Evolutionary conservation across 2,113 vertebrate genomes (phyloP).

Genomic region (Sus scrofa): DNA sequence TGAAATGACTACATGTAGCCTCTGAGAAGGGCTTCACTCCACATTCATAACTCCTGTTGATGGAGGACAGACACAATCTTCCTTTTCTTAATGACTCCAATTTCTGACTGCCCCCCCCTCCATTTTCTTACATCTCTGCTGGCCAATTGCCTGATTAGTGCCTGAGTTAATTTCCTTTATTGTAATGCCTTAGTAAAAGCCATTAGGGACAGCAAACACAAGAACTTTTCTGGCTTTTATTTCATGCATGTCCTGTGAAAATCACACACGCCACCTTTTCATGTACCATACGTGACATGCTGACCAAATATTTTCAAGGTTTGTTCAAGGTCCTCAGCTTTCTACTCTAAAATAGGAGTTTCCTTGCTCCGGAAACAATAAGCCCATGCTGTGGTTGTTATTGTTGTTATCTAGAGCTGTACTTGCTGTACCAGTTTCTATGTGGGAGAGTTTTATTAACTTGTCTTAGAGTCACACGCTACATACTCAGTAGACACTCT

Average conservation of each 20-base stretch:
- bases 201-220: background rate
- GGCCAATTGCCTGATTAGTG: background rate
- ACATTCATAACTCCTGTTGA: background rate
- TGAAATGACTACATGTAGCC: background rate
- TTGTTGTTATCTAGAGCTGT: background rate
- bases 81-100: background rate
- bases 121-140: background rate
- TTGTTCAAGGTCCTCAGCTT: background rate
- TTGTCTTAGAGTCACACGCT: fast-evolving
- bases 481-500: fast-evolving
- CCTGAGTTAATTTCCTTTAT: background rate
- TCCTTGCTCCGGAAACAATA: background rate
- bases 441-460: fast-evolving
- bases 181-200: background rate
- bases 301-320: background rate
- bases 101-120: background rate
- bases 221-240: background rate
- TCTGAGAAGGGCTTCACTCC: background rate
- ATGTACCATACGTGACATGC: background rate
- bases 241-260: background rate
- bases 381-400: fast-evolving
- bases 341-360: background rate
- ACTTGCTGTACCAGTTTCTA: background rate
- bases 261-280: background rate
- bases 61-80: background rate